A percentile compares a stretch with the other conserved stretches of the same genome.
Conservation (phyloP, 2,888 invertebrate species). For the Charanyca ferruginea region DNA sequence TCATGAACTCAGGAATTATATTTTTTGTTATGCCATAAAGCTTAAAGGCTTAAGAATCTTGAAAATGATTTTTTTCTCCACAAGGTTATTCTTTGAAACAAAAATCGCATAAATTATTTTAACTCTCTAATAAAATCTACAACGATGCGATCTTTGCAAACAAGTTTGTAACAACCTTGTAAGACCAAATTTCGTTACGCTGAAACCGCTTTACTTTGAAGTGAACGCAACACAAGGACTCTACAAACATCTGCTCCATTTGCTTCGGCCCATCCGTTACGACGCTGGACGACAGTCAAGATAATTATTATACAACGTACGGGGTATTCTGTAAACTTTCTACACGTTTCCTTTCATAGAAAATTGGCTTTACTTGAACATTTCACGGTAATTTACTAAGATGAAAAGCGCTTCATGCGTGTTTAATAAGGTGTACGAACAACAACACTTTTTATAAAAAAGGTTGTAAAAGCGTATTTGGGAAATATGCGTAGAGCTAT, state of each 20-base stretch:
- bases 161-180: not conserved
- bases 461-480: conserved; percentile 11
- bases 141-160: not conserved
- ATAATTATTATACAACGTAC: conserved; percentile 33
- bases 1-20: not conserved
- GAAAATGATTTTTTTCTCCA: not conserved
- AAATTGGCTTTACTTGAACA: conserved; percentile 22
- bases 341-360: conserved; percentile 16
- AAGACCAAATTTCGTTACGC: conserved; percentile 26
- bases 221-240: conserved; percentile 38
- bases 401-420: conserved; percentile 8
- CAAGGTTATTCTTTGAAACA: not conserved
- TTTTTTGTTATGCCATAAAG: not conserved
- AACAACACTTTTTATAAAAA: conserved; percentile 8
- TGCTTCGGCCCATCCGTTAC: conserved; percentile 41
- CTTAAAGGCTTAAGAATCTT: not conserved
- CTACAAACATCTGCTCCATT: conserved; percentile 56
- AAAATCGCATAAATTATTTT: not conserved
- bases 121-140: not conserved
- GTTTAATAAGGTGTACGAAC: conserved; percentile 11
- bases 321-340: conserved; percentile 23
- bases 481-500: conserved; percentile 8
- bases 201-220: conserved; percentile 27
- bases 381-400: conserved; percentile 31
- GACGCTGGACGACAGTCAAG: conserved; percentile 7